phyloP scores from a whole-genome alignment of 2,113 vertebrate genomes.

The Eurypyga helias region DNA sequence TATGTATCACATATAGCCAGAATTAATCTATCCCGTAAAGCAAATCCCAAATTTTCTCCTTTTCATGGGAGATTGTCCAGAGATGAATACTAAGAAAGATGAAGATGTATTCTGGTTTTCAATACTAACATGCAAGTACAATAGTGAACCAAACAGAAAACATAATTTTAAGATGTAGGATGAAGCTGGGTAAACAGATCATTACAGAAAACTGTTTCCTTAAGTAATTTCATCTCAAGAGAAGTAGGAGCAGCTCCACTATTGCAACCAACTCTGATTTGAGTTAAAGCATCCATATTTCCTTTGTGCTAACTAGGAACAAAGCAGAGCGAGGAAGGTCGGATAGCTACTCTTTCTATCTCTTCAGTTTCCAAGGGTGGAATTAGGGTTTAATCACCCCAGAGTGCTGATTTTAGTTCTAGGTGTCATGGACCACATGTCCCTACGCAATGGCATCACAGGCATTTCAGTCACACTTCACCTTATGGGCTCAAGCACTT shows the following conservation, averaged over 20 bases:
- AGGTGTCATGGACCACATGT: not conserved
- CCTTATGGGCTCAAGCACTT: constrained; percentile 9
- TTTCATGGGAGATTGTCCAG: not conserved
- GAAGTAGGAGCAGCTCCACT: not conserved
- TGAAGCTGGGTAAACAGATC: not conserved
- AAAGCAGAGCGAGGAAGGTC: not conserved
- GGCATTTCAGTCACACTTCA: constrained; percentile 31
- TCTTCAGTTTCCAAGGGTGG: not conserved
- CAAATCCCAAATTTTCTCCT: not conserved
- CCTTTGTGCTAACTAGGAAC: not conserved
- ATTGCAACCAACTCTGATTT: not conserved
- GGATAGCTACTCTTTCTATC: not conserved
- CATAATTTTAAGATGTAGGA: not conserved
- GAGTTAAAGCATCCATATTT: not conserved
- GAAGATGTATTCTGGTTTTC: not conserved
- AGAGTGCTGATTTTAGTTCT: not conserved
- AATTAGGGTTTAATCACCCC: not conserved
- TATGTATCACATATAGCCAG: not conserved
- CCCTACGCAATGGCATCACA: not conserved
- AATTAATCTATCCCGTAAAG: not conserved
- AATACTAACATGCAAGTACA: not conserved
- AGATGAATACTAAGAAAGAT: not conserved
- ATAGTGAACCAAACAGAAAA: not conserved
- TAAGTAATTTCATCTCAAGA: not conserved
- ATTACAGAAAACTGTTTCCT: not conserved